These are phyloP conservation scores for Platyura marginata DNA, from an alignment of 1,140 invertebrate species.

Conservation along the genomic window DNA sequence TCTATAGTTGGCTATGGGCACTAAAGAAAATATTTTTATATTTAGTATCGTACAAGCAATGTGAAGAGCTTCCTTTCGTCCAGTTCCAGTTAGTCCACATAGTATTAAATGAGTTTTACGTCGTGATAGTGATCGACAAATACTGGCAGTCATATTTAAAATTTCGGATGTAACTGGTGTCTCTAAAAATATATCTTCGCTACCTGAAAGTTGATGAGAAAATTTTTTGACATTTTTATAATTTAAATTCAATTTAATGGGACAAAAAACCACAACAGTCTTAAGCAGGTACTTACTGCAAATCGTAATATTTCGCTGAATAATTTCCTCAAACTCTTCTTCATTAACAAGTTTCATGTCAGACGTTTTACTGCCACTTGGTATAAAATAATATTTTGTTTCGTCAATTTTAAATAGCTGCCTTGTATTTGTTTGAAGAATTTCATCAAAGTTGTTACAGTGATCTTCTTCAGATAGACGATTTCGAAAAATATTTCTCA, in stretches of 20 bases:
- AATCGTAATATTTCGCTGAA: slow-evolving; percentile 17
- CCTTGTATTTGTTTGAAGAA: slow-evolving; percentile 36
- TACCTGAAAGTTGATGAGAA: slow-evolving; percentile 8
- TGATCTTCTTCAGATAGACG: slow-evolving; percentile 49
- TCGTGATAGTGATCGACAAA: slow-evolving; percentile 39
- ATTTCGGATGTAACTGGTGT: slow-evolving; percentile 45
- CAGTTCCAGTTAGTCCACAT: slow-evolving; percentile 55
- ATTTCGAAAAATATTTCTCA: slow-evolving; percentile 56
- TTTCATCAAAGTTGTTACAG: slow-evolving; percentile 41
- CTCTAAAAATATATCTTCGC: slow-evolving; percentile 23
- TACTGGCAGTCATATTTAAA: slow-evolving; percentile 36
- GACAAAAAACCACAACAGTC: no score
- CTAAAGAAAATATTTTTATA: slow-evolving; percentile 36
- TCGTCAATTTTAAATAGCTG: slow-evolving; percentile 20
- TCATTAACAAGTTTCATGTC: slow-evolving; percentile 11
- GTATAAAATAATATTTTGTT: slow-evolving; percentile 14
- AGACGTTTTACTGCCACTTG: slow-evolving; percentile 12
- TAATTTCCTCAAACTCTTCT: slow-evolving; percentile 20
- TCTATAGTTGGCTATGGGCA: slow-evolving; percentile 13
- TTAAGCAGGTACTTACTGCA: slow-evolving; percentile 24
- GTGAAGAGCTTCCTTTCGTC: slow-evolving; percentile 52
- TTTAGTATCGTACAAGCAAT: slow-evolving; percentile 53
- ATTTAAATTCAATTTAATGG: neutral
- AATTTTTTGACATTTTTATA: neutral
- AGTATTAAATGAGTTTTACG: slow-evolving; percentile 50